Evolutionary conservation across 2,888 invertebrate genomes (phyloP), one percentile per base, ranked within the genome.

Genomic region (Stratiomys singularior): DNA sequence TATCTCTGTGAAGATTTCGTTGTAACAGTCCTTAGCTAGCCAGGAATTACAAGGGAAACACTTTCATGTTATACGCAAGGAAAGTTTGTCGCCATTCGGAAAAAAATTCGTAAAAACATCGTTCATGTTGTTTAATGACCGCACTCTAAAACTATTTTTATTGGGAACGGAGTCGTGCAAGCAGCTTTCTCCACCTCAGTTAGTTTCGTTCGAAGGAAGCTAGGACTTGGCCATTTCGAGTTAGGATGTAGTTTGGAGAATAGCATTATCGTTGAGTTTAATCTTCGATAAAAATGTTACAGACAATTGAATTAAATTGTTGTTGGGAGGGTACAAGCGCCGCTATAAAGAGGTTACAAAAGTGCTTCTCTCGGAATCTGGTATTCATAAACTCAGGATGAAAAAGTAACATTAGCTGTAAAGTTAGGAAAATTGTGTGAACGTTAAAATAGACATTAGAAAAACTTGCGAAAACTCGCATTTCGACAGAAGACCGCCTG

Each of bases 271-370:
- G 27, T 71, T 46, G 25, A 47, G 25, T 47, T 71, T 71, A 71
- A 71, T 71, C 47, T 25, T n/a, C 47, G 27, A 28, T 64, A 28
- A 64, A 23, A 27, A 28, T 15, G 27, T 5, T 5, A 0, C 30
- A 30, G 15, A 21, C 52, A 47, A 71, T 71, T 71, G 69, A 71
- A 71, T 71, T 71, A 71, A 71, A 71, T 71, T 11, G 23, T 27
- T 71, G 27, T 47, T 23, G 11, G 47, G 13, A 52, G 25, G 28
- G 28, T 2, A 28, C 37, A 5, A 5, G 37, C 3, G n/a, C n/a
- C n/a, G 9, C 37, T 37, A 37, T 37, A 3, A 5, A 9, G 37
- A 3, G 37, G 9, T 37, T 37, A 37, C 9, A 37, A 37, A 37
- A 37, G 9, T 37, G 37, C 5, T 37, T 37, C 5, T 3, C 9